A percentile compares a stretch with the other conserved stretches of the same genome.
Evolutionary conservation across 2,888 invertebrate genomes (phyloP).

Genomic region (Dryococelus australis): DNA sequence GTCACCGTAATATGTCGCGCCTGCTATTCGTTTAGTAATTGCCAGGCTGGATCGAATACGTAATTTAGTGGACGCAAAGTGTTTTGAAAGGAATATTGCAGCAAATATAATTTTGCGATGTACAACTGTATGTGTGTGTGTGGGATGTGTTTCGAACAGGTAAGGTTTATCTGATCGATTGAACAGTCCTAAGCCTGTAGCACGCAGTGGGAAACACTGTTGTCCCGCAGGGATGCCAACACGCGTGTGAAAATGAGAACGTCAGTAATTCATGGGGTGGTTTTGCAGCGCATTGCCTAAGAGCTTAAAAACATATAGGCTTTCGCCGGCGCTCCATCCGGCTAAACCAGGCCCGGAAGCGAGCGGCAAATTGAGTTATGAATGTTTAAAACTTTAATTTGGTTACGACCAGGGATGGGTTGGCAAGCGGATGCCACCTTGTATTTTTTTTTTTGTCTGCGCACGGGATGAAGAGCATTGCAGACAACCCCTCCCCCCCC

Average conservation of each 20-base stretch:
- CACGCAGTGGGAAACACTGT: no score
- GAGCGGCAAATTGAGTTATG: constrained; percentile 16
- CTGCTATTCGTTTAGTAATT: no score
- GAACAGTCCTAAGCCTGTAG: no score
- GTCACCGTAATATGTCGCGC: no score
- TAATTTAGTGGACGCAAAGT: no score
- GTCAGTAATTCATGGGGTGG: not conserved
- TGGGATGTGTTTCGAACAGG: no score
- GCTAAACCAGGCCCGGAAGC: not conserved
- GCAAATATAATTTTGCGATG: no score
- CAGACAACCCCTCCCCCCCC: no score
- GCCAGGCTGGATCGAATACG: no score
- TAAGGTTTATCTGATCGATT: no score
- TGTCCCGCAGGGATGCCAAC: not conserved
- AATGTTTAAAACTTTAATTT: not conserved
- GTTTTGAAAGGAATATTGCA: no score
- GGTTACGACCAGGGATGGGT: not conserved
- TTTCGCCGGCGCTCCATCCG: not conserved
- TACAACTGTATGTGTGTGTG: no score
- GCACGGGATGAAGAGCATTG: not conserved
- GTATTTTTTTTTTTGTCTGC: not conserved
- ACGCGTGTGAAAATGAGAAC: not conserved
- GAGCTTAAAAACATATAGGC: not conserved
- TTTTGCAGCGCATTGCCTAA: not conserved
- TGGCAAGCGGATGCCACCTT: not conserved